phyloP scores from a whole-genome alignment of 64 coral and sea anemone species.

The Montipora efflorescens region DNA sequence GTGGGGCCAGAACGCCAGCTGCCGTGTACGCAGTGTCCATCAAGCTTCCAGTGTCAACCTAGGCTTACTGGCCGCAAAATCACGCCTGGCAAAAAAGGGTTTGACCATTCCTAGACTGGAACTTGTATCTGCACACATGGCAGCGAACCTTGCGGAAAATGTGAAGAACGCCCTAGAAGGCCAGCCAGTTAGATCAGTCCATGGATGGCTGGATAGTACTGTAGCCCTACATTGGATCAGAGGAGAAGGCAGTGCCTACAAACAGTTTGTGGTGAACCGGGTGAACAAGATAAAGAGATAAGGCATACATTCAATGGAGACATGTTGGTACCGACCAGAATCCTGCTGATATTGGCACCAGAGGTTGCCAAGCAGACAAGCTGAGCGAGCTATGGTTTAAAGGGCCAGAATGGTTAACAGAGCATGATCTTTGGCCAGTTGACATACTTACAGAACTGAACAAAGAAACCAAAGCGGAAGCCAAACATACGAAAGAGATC shows the following conservation, averaged over 20 bases:
- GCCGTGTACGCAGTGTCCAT: conserved; percentile 47
- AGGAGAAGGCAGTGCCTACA: neutral
- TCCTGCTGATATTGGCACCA: conserved; percentile 64
- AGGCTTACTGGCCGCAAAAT: conserved; percentile 35
- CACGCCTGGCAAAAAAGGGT: conserved; percentile 43
- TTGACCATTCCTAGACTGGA: conserved; percentile 55
- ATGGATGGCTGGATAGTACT: conserved; percentile 72
- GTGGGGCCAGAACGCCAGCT: conserved; percentile 21
- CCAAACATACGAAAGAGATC: conserved; percentile 4
- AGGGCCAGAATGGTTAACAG: conserved; percentile 10
- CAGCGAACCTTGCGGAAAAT: conserved; percentile 40
- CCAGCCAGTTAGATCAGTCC: conserved; percentile 3
- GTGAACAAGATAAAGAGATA: conserved; percentile 46
- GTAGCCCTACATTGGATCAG: conserved; percentile 71
- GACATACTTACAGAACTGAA: neutral
- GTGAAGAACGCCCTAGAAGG: neutral
- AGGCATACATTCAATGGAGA: conserved; percentile 51
- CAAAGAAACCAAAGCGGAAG: conserved; percentile 47
- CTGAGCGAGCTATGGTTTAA: neutral
- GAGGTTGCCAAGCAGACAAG: conserved; percentile 21
- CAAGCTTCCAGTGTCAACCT: conserved; percentile 13
- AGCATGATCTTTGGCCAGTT: conserved; percentile 29
- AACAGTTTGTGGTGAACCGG: conserved; percentile 56
- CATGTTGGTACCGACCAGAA: conserved; percentile 37
- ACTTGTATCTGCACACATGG: conserved; percentile 4